Evolutionary conservation across 2,113 vertebrate genomes (phyloP), one percentile per base, ranked within the genome.

Genomic region (Sula dactylatra): DNA sequence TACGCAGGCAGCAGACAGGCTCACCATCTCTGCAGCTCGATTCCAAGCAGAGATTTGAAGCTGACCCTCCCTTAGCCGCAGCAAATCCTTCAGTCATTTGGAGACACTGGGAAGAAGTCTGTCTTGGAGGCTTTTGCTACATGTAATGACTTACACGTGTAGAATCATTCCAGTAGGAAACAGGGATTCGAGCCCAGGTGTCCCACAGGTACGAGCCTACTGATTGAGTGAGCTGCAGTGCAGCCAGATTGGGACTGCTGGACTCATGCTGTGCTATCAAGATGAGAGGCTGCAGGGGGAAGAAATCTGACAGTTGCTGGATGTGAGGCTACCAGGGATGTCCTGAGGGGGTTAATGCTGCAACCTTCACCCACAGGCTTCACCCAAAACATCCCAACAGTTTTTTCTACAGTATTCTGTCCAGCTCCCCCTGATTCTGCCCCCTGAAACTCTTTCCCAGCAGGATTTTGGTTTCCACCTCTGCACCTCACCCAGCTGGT

Each of bases 151-250:
- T 64, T 22, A n/a, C 26, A 11, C 1, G 0, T 9, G 21, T 14
- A 29, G 66, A 65, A 47, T 49, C 66, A n/a, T 31, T 76, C 56
- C 62, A 59, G 3, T 4, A 42, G 34, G 74, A 16, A 31, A 2
- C 8, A 34, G 31, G 52, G 76, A 40, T 27, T 18, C 31, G 52
- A 66, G 16, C 14, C 22, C n/a, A 10, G 32, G 42, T 27, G 24
- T 36, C 55, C 59, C 54, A 7, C 27, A 19, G 36, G 26, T 10
- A 20, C 2, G 3, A 24, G 6, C 10, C 7, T 6, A 16, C 12
- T 0, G 0, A 29, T 3, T 0, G 6, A 21, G n/a, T 3, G n/a
- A 36, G 77, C 69, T 24, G 47, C 47, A 40, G 34, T 2, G 20
- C 47, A 36, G 59, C 32, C 62, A 36, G 22, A 15, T 8, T 4